Percentiles rank a stretch among this genome's conserved stretches.
These are phyloP conservation scores for Scopus umbretta DNA, from an alignment of 2,113 vertebrate species.

Conservation along the genomic window DNA sequence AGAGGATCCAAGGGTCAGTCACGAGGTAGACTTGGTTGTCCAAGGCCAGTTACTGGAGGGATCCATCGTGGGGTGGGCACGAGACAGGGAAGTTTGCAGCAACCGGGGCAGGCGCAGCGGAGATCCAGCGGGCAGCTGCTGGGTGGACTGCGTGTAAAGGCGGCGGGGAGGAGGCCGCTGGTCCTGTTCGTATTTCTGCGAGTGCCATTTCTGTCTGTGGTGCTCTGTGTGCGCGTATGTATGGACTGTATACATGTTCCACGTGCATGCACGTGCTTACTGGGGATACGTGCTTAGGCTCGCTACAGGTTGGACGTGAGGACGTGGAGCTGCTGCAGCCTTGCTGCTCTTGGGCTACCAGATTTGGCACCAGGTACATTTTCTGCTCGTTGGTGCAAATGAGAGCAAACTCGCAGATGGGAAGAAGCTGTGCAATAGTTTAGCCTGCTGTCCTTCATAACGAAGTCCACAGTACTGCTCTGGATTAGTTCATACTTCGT, in stretches of 20 bases:
- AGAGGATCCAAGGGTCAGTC: not conserved
- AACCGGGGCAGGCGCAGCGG: fast-evolving
- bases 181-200: fast-evolving
- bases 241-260: fast-evolving
- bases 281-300: not conserved
- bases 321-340: not conserved
- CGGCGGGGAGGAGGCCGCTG: fast-evolving
- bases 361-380: not conserved
- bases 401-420: not conserved
- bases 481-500: not conserved
- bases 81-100: too few relatives aligned
- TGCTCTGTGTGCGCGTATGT: not conserved
- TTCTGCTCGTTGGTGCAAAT: not conserved
- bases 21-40: not conserved
- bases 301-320: fast-evolving
- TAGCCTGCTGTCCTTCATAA: not conserved
- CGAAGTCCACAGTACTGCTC: not conserved
- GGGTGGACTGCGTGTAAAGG: not conserved
- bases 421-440: not conserved
- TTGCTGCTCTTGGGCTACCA: not conserved
- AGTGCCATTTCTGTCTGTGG: not conserved
- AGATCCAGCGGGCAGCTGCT: not conserved
- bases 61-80: fast-evolving
- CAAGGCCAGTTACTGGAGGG: not conserved
- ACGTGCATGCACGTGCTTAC: fast-evolving